Base-by-base conservation (phyloP, 1,140 invertebrate species). In the Archegozetes longisetosus region DNA sequence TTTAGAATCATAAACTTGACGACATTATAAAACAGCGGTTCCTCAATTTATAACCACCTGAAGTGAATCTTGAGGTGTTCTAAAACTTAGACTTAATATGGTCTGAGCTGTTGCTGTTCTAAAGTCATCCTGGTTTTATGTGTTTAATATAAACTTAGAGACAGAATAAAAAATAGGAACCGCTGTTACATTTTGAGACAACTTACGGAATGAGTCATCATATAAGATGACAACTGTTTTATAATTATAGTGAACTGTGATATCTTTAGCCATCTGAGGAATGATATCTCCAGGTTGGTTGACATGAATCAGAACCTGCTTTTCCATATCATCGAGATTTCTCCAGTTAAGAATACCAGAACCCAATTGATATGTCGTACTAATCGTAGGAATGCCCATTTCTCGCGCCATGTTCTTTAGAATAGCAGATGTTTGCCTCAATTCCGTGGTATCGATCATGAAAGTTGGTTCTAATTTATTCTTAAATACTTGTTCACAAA, bases 141-240 rank as follows among this genome's bases (percentile, higher is more conserved):
- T n/a, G n/a, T n/a, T n/a, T n/a, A n/a, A n/a, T n/a, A n/a, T n/a
- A n/a, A n/a, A n/a, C n/a, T n/a, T n/a, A n/a, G n/a, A n/a, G n/a
- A n/a, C n/a, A n/a, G n/a, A n/a, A n/a, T n/a, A n/a, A n/a, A n/a
- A n/a, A n/a, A n/a, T n/a, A n/a, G n/a, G n/a, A n/a, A n/a, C n/a
- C n/a, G n/a, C n/a, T n/a, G n/a, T n/a, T n/a, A n/a, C n/a, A n/a
- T n/a, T n/a, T n/a, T n/a, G n/a, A n/a, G n/a, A n/a, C 40, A 25
- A 65, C 72, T 73, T 75, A 86, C 84, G 82, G 67, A 91, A 92
- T 24, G 82, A 81, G 13, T 84, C 77, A 67, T 94, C 88, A 70
- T 88, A 92, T 6, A 94, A 75, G 49, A 94, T 85, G 2, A 86
- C 90, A 22, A 89, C 87, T 72, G 89, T 90, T 17, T 84, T 88